Evolutionary conservation across 2,888 invertebrate species (phyloP).

Genomic region (Caenorhabditis becei): DNA sequence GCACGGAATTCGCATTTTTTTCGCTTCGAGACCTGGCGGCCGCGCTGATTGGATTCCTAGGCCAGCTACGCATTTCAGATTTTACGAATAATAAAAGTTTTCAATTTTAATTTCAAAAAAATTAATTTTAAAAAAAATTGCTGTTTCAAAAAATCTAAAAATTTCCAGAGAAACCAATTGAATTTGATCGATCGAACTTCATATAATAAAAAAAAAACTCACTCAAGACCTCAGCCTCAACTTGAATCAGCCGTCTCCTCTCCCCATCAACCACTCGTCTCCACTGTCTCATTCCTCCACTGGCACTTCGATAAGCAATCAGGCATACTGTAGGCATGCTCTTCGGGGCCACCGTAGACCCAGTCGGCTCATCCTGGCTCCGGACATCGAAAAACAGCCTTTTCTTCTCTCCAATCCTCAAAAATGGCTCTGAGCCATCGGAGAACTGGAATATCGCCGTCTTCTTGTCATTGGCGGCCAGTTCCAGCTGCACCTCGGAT

Average conservation of each 20-base stretch:
- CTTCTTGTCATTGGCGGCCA: conserved; percentile 44
- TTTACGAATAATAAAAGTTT: neutral
- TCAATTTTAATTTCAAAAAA: neutral
- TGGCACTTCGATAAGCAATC: conserved; percentile 66
- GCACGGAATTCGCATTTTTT: too few relatives aligned
- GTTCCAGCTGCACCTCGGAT: neutral
- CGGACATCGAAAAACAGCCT: conserved; percentile 63
- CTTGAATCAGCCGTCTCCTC: conserved; percentile 44
- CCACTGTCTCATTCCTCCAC: conserved; percentile 70
- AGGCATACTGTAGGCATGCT: conserved; percentile 55
- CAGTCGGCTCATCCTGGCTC: conserved; percentile 41
- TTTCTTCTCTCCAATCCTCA: conserved; percentile 42
- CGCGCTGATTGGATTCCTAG: too few relatives aligned
- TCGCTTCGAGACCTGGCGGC: too few relatives aligned
- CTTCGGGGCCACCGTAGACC: conserved; percentile 11
- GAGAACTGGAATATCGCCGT: conserved; percentile 40
- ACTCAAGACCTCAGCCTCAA: conserved; percentile 54
- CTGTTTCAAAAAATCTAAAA: neutral
- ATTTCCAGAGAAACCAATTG: neutral
- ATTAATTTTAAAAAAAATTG: neutral
- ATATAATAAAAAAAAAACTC: neutral
- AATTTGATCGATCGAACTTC: neutral
- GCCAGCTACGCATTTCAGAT: too few relatives aligned
- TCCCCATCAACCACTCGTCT: conserved; percentile 60
- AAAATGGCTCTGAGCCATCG: conserved; percentile 11